These are phyloP conservation scores for Eubasilissa regina DNA, from an alignment of 1,140 invertebrate species.

Conservation along the genomic window DNA sequence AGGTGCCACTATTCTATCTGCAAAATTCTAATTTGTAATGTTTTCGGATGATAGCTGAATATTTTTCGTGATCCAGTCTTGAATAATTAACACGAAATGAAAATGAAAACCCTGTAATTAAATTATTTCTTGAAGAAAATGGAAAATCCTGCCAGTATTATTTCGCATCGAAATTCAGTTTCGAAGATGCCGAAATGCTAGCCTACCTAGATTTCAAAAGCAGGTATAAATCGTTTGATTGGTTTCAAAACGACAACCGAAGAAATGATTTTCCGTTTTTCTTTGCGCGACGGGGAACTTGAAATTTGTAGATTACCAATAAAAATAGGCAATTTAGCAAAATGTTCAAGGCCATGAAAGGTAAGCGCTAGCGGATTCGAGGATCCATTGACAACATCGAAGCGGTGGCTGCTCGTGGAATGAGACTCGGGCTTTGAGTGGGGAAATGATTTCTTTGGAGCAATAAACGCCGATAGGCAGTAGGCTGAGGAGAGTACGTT, in stretches of 20 bases:
- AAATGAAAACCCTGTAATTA: not conserved
- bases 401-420: not conserved
- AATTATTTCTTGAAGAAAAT: not conserved
- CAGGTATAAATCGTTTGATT: too few species aligned
- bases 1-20: too few species aligned
- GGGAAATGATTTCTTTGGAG: constrained; percentile 28
- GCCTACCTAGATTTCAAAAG: too few species aligned
- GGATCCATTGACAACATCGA: not conserved
- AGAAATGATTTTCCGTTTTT: not conserved
- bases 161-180: not conserved
- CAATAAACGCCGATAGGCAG: constrained; percentile 18
- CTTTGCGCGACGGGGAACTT: not conserved
- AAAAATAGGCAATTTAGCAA: not conserved
- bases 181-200: not conserved
- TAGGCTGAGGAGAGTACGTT: not conserved
- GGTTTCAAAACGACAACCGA: not conserved
- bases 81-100: constrained; percentile 1
- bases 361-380: not conserved
- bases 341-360: not conserved
- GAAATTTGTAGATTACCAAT: not conserved
- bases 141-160: constrained; percentile 15
- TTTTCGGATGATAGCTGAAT: too few species aligned
- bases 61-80: not conserved
- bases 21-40: too few species aligned
- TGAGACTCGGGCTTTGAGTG: constrained; percentile 4